phyloP scores from a whole-genome alignment of 1,140 invertebrate genomes.

The Drosophila sp. region DNA sequence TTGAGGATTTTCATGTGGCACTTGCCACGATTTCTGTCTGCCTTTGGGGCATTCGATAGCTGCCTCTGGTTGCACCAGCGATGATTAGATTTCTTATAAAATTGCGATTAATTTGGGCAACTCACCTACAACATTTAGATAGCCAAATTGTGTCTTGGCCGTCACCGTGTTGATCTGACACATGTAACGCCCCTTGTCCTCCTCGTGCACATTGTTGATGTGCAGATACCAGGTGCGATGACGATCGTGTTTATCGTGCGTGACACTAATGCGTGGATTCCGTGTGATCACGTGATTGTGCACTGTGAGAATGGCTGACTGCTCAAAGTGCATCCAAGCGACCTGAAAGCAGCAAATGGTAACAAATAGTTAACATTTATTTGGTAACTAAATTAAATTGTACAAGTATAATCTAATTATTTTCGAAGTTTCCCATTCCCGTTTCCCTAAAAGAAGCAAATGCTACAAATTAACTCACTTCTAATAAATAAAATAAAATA shows the following conservation, averaged over 20 bases:
- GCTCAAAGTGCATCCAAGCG: conserved; percentile 97
- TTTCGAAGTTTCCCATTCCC: no score
- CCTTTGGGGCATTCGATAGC: conserved; percentile 2
- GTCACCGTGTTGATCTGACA: conserved; percentile 98
- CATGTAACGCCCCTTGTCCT: conserved; percentile 96
- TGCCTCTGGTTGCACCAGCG: not conserved
- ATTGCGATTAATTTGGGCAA: conserved; percentile 36
- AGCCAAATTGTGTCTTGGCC: conserved; percentile 95
- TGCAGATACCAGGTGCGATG: conserved; percentile 96
- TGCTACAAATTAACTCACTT: no score
- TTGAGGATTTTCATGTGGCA: conserved; percentile 54
- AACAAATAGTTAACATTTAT: no score
- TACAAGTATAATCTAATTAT: no score
- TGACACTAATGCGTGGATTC: conserved; percentile 95
- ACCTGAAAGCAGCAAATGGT: conserved; percentile 88
- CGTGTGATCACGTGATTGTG: conserved; percentile 96
- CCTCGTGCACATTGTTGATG: conserved; percentile 95
- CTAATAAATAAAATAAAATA: no score
- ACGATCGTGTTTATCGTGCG: conserved; percentile 90
- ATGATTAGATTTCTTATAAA: conserved; percentile 55
- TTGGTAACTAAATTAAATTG: no score
- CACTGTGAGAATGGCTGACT: conserved; percentile 95
- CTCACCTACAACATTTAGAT: conserved; percentile 97
- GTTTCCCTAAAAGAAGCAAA: no score
- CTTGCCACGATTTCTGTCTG: not conserved